Conservation (phyloP, 2,888 invertebrate species). For the Rhaphigaster nebulosa region DNA sequence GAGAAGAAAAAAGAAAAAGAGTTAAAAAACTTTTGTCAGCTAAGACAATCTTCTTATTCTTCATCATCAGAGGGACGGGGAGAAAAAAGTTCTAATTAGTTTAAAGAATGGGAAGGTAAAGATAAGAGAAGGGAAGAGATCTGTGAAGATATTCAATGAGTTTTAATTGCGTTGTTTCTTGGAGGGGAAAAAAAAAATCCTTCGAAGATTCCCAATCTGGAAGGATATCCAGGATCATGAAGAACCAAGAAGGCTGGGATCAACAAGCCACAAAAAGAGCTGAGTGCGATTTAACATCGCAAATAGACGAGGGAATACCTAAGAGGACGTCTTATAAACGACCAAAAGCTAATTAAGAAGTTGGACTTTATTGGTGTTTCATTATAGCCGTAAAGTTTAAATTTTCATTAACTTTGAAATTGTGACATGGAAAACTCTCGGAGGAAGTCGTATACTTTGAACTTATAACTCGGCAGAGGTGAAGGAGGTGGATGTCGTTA, state of each 20-base stretch:
- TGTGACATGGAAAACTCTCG: slow-evolving; percentile 22
- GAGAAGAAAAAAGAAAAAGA: not conserved
- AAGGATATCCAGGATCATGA: not conserved
- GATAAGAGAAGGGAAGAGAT: not conserved
- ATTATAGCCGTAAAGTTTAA: slow-evolving; percentile 16
- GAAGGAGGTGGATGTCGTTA: not conserved
- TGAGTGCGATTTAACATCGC: not conserved
- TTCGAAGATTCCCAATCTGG: not conserved
- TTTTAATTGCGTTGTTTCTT: slow-evolving; percentile 27
- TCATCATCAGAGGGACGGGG: slow-evolving; percentile 20
- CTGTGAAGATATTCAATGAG: slow-evolving; percentile 35
- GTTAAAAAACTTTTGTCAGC: slow-evolving; percentile 42
- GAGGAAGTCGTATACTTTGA: slow-evolving; percentile 1
- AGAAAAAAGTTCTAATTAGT: slow-evolving; percentile 56
- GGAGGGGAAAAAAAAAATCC: not conserved
- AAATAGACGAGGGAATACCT: not conserved
- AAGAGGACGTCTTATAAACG: slow-evolving; percentile 31
- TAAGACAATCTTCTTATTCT: slow-evolving; percentile 44
- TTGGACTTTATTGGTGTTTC: slow-evolving; percentile 40
- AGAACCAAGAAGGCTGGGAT: not conserved
- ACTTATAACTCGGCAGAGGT: slow-evolving; percentile 23
- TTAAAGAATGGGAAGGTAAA: slow-evolving; percentile 39
- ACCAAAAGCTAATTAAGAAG: slow-evolving; percentile 3
- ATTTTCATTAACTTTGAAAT: slow-evolving; percentile 49
- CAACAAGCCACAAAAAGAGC: not conserved